Evolutionary conservation across 2,113 vertebrate species (phyloP), one percentile per base, ranked within the genome.

Genomic region (Boulengeromyrus knoepffleri): DNA sequence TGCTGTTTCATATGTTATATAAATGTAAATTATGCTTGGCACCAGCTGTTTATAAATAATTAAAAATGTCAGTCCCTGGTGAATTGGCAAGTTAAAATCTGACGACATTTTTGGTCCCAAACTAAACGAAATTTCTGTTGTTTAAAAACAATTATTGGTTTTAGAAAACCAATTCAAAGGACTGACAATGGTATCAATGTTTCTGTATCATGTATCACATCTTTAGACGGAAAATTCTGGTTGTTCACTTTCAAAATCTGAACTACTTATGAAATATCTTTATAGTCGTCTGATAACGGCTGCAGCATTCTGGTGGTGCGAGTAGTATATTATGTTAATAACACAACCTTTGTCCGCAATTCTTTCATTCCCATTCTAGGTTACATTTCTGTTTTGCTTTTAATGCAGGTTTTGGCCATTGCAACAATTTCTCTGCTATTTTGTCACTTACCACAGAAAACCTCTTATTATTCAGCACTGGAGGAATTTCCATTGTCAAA

Each of bases 11-110:
- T 42, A 80, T 36, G 36, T 42, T 80, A 80, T 80, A 80, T 80
- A 80, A 80, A 80, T 80, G 74, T 80, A 80, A 80, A 80, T 80
- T 42, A 80, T 80, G 36, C 36, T 80, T 80, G 74, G 74, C 74
- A 42, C 74, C 74, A 80, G 74, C 36, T 80, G 74, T 80, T 42
- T 80, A 80, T 80, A 80, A 80, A 80, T 80, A 80, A 80, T 80
- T 80, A 80, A 80, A 80, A 80, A 42, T 42, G 74, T 42, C 74
- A 42, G 74, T 80, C 74, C 31, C 74, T 5, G 1, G 15, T 36
- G 74, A 80, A 39, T 80, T 80, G 74, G 36, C 74, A 80, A 42
- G 74, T 39, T 80, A 80, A 80, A 80, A 39, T 80, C 74, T 80
- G 74, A 80, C 17, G 5, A 19, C 13, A 39, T 80, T 42, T 80